These are phyloP conservation scores for Caretta caretta DNA, from an alignment of 2,113 vertebrate species.

Conservation along the genomic window DNA sequence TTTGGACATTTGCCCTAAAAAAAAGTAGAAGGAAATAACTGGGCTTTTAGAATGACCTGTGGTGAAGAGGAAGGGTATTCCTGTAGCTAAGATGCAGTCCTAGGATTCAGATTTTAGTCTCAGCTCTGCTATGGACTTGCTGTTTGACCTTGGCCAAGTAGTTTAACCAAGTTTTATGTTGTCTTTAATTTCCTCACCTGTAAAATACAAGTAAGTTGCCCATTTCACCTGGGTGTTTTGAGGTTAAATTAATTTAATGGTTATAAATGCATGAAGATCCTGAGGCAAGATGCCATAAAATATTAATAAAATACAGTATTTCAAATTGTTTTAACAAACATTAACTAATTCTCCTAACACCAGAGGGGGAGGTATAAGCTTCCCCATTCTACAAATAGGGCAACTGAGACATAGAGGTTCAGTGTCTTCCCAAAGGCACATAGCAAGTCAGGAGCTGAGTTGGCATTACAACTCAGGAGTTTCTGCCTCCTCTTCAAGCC, in stretches of 20 bases:
- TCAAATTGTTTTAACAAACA: neutral
- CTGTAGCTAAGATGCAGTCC: fast-evolving
- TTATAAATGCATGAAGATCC: fast-evolving
- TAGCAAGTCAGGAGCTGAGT: fast-evolving
- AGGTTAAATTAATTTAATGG: neutral
- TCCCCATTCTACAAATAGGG: neutral
- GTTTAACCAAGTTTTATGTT: neutral
- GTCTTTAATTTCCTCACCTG: neutral
- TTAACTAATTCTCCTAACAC: neutral
- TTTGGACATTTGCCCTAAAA: neutral
- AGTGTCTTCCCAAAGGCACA: fast-evolving
- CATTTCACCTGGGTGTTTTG: fast-evolving
- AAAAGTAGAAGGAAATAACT: neutral
- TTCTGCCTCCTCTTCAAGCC: neutral
- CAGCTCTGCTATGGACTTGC: neutral
- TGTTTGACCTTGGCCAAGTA: neutral
- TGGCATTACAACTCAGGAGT: neutral
- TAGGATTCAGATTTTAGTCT: neutral
- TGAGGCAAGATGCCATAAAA: neutral
- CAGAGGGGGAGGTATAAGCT: neutral
- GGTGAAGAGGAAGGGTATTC: neutral
- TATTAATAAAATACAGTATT: neutral
- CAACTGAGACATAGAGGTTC: fast-evolving
- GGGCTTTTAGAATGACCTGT: neutral
- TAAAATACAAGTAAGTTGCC: neutral